These are phyloP conservation scores for Macrosteles quadrilineatus DNA, from an alignment of 1,140 invertebrate genomes.

Conservation along the genomic window DNA sequence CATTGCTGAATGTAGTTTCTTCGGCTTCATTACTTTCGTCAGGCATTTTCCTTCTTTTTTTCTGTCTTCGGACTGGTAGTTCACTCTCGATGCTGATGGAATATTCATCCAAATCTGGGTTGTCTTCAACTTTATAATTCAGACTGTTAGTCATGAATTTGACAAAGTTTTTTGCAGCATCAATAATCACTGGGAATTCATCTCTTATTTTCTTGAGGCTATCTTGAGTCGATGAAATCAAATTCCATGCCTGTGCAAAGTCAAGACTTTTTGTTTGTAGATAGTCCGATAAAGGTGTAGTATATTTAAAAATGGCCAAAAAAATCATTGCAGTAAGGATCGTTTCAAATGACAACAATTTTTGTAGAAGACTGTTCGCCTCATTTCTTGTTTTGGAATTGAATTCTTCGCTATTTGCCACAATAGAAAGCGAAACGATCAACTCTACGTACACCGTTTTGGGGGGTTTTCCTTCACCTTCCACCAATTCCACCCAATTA, in stretches of 20 bases:
- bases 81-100: not conserved
- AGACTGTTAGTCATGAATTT: not conserved
- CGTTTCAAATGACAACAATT: not conserved
- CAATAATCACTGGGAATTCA: not conserved
- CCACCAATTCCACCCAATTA: not conserved
- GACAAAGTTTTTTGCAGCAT: not conserved
- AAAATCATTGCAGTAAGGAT: not conserved
- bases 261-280: constrained; percentile 10
- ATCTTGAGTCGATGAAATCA: not conserved
- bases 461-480: not conserved
- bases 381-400: constrained; percentile 2
- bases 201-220: not conserved
- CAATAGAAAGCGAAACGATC: not conserved
- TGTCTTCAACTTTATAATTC: not conserved
- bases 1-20: not conserved
- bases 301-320: not conserved
- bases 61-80: not conserved
- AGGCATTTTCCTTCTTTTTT: not conserved
- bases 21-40: not conserved
- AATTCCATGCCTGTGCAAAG: not conserved
- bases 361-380: not conserved
- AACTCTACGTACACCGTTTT: not conserved
- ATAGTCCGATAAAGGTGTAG: constrained; percentile 7
- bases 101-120: not conserved
- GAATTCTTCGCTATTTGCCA: not conserved